phyloP scores from a whole-genome alignment of 2,888 invertebrate species.

The Nephrotoma guestfalica region DNA sequence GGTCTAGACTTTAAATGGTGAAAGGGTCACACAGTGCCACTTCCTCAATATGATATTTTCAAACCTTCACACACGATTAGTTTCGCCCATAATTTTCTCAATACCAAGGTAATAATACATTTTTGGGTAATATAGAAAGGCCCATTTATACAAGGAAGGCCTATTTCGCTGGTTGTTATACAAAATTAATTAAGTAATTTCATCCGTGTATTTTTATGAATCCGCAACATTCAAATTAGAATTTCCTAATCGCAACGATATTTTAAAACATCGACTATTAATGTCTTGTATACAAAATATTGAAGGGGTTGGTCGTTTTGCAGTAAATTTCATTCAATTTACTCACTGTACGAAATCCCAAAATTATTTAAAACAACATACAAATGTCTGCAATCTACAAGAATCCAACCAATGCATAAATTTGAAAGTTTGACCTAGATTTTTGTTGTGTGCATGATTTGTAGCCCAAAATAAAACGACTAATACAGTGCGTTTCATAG shows the following conservation, averaged over 20 bases:
- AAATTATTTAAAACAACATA: not conserved
- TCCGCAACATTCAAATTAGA: no score
- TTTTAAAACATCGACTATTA: no score
- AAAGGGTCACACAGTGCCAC: not conserved
- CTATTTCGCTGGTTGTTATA: not conserved
- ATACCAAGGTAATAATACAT: not conserved
- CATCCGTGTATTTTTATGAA: not conserved
- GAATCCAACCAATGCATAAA: not conserved
- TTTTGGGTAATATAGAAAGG: not conserved
- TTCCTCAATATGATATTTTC: not conserved
- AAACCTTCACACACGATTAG: not conserved
- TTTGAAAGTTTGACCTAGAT: not conserved
- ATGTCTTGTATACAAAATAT: no score
- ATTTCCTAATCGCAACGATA: no score
- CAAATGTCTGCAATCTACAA: not conserved
- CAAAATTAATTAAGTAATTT: not conserved
- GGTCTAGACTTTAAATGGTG: not conserved
- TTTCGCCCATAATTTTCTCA: not conserved
- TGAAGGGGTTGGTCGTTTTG: no score
- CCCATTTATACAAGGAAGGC: not conserved
- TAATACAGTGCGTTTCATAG: not conserved
- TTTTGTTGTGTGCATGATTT: not conserved
- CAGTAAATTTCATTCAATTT: not conserved
- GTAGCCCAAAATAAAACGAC: not conserved
- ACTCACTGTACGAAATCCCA: not conserved